phyloP scores from a whole-genome alignment of 2,888 invertebrate genomes.

The Diloba caeruleocephala region DNA sequence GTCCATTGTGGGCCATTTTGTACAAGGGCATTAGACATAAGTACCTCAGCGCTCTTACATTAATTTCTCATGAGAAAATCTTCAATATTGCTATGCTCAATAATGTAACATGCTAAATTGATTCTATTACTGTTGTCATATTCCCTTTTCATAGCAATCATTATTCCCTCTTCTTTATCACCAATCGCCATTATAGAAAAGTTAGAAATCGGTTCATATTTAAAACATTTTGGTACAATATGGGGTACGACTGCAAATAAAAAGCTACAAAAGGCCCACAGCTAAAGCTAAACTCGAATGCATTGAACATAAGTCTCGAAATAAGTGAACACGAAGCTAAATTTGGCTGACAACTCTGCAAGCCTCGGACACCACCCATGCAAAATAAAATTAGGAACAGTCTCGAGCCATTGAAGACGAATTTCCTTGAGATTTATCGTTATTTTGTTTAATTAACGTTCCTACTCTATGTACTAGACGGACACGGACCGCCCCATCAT shows the following conservation, averaged over 20 bases:
- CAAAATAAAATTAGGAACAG: too few species aligned
- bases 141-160: conserved; percentile 11
- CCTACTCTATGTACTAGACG: too few species aligned
- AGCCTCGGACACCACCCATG: too few species aligned
- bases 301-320: too few species aligned
- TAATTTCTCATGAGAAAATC: conserved; percentile 35
- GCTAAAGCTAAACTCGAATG: neutral
- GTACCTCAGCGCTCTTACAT: conserved; percentile 3
- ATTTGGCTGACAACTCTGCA: too few species aligned
- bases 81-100: conserved; percentile 15
- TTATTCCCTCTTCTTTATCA: conserved; percentile 20
- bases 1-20: neutral
- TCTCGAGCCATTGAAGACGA: too few species aligned
- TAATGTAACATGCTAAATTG: conserved; percentile 22
- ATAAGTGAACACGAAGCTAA: too few species aligned
- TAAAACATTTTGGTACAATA: conserved; percentile 25
- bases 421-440: too few species aligned
- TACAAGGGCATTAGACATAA: neutral
- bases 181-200: conserved; percentile 24
- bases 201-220: conserved; percentile 27
- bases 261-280: conserved; percentile 5
- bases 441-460: too few species aligned
- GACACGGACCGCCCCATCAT: too few species aligned
- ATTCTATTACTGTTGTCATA: conserved; percentile 27
- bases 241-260: neutral